These are phyloP conservation scores for Manduca sexta DNA, from an alignment of 1,140 invertebrate genomes.

Conservation along the genomic window DNA sequence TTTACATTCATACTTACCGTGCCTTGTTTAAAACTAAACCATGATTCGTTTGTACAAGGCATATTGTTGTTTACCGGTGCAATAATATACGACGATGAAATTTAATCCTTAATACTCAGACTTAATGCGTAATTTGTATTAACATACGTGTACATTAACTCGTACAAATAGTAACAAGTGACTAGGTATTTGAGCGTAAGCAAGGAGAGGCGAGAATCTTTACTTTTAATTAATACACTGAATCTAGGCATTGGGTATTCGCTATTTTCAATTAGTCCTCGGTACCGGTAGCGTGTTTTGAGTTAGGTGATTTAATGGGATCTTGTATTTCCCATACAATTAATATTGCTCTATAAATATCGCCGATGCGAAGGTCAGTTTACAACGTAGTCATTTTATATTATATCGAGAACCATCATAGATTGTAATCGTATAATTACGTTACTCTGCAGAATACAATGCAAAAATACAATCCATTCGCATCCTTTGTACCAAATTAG, in stretches of 20 bases:
- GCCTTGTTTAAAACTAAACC: constrained; percentile 45
- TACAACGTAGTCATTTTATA: constrained; percentile 25
- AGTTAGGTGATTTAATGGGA: constrained; percentile 56
- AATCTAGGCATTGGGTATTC: constrained; percentile 50
- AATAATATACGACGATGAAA: constrained; percentile 33
- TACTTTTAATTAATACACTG: constrained; percentile 65
- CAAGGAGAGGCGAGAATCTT: constrained; percentile 58
- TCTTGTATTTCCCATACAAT: constrained; percentile 42
- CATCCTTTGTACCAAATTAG: not conserved
- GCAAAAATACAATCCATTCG: not conserved
- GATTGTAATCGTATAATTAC: constrained; percentile 5
- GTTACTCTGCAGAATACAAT: not conserved
- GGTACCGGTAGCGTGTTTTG: constrained; percentile 62
- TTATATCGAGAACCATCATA: constrained; percentile 6
- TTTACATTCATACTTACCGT: constrained; percentile 51
- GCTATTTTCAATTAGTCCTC: constrained; percentile 61
- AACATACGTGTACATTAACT: constrained; percentile 32
- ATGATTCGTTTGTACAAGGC: constrained; percentile 39
- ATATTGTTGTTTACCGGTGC: constrained; percentile 31
- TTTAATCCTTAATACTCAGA: constrained; percentile 45
- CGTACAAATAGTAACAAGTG: constrained; percentile 52
- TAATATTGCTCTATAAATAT: constrained; percentile 42
- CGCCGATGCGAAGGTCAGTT: constrained; percentile 25
- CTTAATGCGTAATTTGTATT: constrained; percentile 55
- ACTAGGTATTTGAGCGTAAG: constrained; percentile 49